These are phyloP conservation scores for Melipona bicolor DNA, from an alignment of 2,888 invertebrate genomes.

Conservation along the genomic window DNA sequence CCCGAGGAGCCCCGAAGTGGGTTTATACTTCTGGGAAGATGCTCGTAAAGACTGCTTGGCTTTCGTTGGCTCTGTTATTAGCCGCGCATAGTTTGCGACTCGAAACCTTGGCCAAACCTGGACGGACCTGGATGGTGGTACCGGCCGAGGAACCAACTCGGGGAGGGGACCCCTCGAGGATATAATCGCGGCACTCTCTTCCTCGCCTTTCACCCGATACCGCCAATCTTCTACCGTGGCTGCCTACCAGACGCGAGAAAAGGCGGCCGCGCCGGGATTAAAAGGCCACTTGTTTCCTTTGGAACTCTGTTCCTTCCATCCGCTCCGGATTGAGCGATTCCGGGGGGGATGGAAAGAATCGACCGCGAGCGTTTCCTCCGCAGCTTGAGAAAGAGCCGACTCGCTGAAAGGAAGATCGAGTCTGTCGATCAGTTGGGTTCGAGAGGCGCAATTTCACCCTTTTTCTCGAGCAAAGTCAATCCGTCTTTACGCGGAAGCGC, in stretches of 20 bases:
- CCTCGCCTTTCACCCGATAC: constrained; percentile 74
- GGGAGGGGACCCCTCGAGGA: constrained; percentile 70
- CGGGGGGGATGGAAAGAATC: neutral
- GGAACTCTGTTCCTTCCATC: constrained; percentile 22
- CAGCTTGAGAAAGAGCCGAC: no score
- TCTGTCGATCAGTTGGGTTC: no score
- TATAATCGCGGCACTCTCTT: constrained; percentile 78
- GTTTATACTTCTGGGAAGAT: constrained; percentile 84
- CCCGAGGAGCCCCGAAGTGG: constrained; percentile 56
- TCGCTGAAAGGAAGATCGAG: no score
- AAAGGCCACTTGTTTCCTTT: constrained; percentile 28
- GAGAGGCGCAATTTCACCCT: no score
- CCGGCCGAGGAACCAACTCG: no score
- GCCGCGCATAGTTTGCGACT: constrained; percentile 74
- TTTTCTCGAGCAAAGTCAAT: no score
- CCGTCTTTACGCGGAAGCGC: no score
- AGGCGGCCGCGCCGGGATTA: constrained; percentile 50
- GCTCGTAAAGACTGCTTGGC: constrained; percentile 82
- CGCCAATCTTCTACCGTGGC: constrained; percentile 73
- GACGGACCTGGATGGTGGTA: constrained; percentile 15
- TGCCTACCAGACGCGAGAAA: constrained; percentile 60
- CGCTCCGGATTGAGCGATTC: constrained; percentile 49
- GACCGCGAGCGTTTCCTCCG: neutral
- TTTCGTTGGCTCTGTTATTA: constrained; percentile 83
- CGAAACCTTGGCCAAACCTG: constrained; percentile 71